Conservation (phyloP, 1,140 invertebrate species). For the Hormaphis cornu region DNA sequence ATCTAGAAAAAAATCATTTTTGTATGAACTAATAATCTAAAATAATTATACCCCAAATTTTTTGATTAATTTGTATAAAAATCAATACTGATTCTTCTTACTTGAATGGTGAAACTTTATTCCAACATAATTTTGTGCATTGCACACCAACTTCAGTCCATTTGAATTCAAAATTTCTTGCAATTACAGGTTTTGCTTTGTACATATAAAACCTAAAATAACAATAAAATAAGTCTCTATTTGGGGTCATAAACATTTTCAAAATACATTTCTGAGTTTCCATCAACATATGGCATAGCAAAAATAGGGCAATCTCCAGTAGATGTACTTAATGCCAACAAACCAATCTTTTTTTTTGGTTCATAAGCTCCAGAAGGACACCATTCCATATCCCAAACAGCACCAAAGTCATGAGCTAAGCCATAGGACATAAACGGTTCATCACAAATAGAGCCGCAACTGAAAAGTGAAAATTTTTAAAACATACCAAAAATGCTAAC, state of each 20-base stretch:
- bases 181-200: constrained; percentile 39
- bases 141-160: constrained; percentile 30
- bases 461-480: neutral
- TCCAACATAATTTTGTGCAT: constrained; percentile 36
- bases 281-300: constrained; percentile 44
- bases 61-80: too few species aligned
- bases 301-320: constrained; percentile 55
- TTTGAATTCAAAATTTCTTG: constrained; percentile 32
- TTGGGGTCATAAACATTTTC: neutral
- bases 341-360: constrained; percentile 46
- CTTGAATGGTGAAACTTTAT: constrained; percentile 34
- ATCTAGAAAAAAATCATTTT: too few species aligned
- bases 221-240: neutral
- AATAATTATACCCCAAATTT: too few species aligned
- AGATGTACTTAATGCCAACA: constrained; percentile 58
- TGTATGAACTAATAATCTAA: too few species aligned
- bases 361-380: constrained; percentile 60
- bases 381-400: constrained; percentile 60
- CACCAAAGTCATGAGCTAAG: constrained; percentile 55
- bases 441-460: neutral
- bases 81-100: constrained; percentile 29
- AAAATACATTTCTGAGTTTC: neutral
- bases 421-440: constrained; percentile 27
- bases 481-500: neutral
- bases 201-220: constrained; percentile 34